These are phyloP conservation scores for Thrips palmi DNA, from an alignment of 1,140 invertebrate genomes.

Conservation along the genomic window DNA sequence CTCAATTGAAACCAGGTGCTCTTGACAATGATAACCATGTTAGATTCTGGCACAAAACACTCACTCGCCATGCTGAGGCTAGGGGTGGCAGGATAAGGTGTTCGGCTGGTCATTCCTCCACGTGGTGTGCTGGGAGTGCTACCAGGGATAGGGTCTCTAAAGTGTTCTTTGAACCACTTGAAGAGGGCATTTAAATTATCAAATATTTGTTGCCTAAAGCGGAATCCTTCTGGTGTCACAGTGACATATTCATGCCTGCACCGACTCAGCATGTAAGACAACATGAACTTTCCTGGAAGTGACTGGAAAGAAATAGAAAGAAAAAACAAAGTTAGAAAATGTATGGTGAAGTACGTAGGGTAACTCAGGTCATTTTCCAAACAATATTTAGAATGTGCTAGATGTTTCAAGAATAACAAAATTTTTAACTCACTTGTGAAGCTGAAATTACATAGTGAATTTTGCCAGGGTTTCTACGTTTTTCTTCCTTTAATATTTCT, in stretches of 20 bases:
- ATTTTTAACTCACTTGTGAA: conserved; percentile 34
- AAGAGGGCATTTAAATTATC: conserved; percentile 65
- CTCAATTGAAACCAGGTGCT: neutral
- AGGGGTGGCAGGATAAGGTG: conserved; percentile 43
- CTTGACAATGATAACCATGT: conserved; percentile 2
- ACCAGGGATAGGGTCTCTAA: conserved; percentile 70
- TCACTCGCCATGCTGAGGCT: conserved; percentile 28
- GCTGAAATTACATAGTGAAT: conserved; percentile 85
- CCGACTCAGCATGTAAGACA: conserved; percentile 80
- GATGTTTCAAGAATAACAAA: conserved; percentile 5
- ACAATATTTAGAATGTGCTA: conserved; percentile 4
- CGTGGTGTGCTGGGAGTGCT: conserved; percentile 58
- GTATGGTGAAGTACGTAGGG: neutral
- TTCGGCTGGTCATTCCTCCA: conserved; percentile 30
- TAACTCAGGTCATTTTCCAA: neutral
- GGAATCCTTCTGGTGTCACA: conserved; percentile 79
- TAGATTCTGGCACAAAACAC: neutral
- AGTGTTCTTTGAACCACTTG: conserved; percentile 97
- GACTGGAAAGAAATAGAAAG: conserved; percentile 29
- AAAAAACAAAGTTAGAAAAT: neutral
- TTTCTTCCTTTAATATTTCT: conserved; percentile 69
- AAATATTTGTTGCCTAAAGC: conserved; percentile 78
- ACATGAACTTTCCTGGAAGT: conserved; percentile 85
- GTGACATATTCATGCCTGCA: conserved; percentile 83
- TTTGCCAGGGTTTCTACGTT: conserved; percentile 63